Percentiles rank a stretch among this genome's conserved stretches.
These are phyloP conservation scores for Pecten maximus DNA, from an alignment of 2,888 invertebrate genomes.

Conservation along the genomic window DNA sequence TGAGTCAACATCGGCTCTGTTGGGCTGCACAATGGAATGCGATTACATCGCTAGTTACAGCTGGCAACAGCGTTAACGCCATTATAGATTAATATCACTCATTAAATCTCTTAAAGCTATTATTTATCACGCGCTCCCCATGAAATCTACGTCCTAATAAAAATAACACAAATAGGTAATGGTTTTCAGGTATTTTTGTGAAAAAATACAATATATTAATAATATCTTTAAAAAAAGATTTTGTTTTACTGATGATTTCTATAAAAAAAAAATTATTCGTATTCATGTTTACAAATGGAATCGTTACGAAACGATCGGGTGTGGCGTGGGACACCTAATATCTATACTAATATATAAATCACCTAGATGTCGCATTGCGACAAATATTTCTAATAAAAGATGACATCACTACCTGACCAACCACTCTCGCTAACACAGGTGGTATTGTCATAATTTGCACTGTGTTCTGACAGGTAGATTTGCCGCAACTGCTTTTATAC, in stretches of 20 bases:
- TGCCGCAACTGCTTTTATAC: no score
- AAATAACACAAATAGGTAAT: not conserved
- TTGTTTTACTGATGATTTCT: no score
- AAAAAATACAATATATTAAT: not conserved
- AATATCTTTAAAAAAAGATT: no score
- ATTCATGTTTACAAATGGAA: no score
- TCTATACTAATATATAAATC: not conserved
- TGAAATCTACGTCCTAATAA: not conserved
- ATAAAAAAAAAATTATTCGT: no score
- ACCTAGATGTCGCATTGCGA: not conserved
- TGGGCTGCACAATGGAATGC: not conserved
- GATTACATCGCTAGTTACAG: not conserved
- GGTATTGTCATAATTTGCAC: no score
- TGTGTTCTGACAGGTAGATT: no score
- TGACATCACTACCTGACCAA: no score
- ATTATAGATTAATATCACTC: not conserved
- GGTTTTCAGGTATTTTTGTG: not conserved
- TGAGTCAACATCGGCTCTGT: not conserved
- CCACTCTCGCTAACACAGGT: no score
- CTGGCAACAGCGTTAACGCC: not conserved
- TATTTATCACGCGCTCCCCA: not conserved
- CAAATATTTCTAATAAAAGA: not conserved
- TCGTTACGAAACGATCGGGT: not conserved
- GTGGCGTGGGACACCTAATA: not conserved
- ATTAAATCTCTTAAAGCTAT: not conserved